Base-by-base conservation (phyloP, 2,888 invertebrate species). In the Mechanitis messenoides region DNA sequence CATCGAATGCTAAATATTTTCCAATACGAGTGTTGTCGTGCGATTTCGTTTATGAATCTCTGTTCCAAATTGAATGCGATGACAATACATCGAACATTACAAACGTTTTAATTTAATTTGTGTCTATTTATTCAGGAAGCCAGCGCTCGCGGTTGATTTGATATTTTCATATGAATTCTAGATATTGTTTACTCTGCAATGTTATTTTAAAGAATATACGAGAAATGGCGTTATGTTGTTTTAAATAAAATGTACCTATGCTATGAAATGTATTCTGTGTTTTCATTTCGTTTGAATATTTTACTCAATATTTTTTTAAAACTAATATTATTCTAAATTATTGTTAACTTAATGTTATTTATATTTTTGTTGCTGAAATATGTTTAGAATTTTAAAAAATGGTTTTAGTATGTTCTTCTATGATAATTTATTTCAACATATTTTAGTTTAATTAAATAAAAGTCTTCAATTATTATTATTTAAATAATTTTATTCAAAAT, bases 401-500 rank as follows among this genome's bases (percentile, higher is more conserved):
- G 20, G 20, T 20, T 35, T 35, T 6, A 6, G 35, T 35, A 42
- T 42, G 9, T 42, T 9, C 1, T 9, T 9, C 9, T 9, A 42
- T 9, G 9, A 9, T 9, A 9, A 42, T 5, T 42, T 9, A 11
- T 9, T 9, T 2, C 4, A 42, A 9, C 9, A 9, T 42, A 42
- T 42, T 42, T 9, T 9, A 42, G 42, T 7, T 42, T 45, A 28
- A 28, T 33, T 11, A 56, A 77, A 76, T 73, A 68, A 76, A 80
- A 81, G 65, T 59, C 59, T 7, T 54, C 67, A 74, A 75, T 42
- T 62, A 53, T 62, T 62, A 78, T 76, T 83, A 77, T 74, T 87
- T 80, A 81, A 79, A 77, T 86, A 79, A 83, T 87, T 88, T 87
- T 87, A 86, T 86, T 87, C 83, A 87, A 84, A 89, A 89, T 88